phyloP scores from a whole-genome alignment of 2,888 invertebrate species.

The Rutpela maculata region DNA sequence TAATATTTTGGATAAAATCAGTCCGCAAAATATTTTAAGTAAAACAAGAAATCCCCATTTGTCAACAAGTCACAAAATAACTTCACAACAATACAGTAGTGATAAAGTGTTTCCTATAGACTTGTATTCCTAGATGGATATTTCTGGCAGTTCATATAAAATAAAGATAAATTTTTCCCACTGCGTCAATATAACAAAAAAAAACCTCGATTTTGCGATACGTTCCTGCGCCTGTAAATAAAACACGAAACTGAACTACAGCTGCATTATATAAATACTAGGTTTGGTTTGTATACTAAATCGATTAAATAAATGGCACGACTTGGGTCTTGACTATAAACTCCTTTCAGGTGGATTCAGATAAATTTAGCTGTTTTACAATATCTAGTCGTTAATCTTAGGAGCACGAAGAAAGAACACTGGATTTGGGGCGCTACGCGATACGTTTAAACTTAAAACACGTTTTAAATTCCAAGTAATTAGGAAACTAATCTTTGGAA shows the following conservation, averaged over 20 bases:
- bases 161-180: constrained; percentile 32
- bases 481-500: constrained; percentile 14
- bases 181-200: constrained; percentile 26
- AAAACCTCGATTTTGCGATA: constrained; percentile 36
- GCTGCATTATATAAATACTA: constrained; percentile 39
- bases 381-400: constrained; percentile 50
- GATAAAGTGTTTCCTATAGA: constrained; percentile 14
- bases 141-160: constrained; percentile 29
- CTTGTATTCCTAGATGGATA: constrained; percentile 26
- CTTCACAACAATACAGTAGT: not conserved
- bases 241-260: constrained; percentile 34
- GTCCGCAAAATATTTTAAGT: too few species aligned
- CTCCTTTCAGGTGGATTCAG: constrained; percentile 45
- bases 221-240: constrained; percentile 36
- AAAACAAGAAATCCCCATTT: not conserved
- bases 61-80: constrained; percentile 21
- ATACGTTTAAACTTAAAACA: constrained; percentile 9
- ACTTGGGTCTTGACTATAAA: constrained; percentile 36
- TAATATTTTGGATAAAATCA: too few species aligned
- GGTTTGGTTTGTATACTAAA: constrained; percentile 42
- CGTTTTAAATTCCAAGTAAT: constrained; percentile 21
- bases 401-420: constrained; percentile 38
- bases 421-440: constrained; percentile 27
- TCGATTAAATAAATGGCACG: constrained; percentile 46
- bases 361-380: constrained; percentile 47